Conservation (phyloP, 2,113 vertebrate genomes). For the Spea multiplicata region DNA sequence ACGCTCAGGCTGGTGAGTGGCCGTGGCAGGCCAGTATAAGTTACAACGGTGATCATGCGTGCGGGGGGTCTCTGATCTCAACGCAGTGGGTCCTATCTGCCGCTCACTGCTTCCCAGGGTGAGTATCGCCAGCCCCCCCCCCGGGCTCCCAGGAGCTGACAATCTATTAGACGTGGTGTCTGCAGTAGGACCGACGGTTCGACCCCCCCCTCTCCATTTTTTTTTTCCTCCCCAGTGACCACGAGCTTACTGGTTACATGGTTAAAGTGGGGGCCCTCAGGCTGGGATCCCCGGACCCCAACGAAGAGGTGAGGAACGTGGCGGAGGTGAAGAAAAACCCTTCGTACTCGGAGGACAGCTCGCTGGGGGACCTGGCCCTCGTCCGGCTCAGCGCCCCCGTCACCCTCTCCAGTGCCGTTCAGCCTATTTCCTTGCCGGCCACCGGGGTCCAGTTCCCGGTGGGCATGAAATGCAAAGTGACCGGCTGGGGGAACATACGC, state of each 20-base stretch:
- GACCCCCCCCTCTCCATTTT: neutral
- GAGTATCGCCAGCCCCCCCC: neutral
- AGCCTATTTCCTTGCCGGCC: slow-evolving; percentile 32
- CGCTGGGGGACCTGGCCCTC: slow-evolving; percentile 41
- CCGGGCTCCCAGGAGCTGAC: neutral
- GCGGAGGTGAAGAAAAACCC: neutral
- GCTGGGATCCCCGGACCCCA: neutral
- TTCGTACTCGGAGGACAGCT: neutral
- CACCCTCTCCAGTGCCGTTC: neutral
- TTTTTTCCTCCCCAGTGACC: neutral
- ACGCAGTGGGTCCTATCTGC: neutral
- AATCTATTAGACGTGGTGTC: neutral
- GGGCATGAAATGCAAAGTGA: slow-evolving; percentile 34
- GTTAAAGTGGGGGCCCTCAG: neutral
- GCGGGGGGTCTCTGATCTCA: slow-evolving; percentile 15
- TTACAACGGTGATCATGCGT: neutral
- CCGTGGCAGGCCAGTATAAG: slow-evolving; percentile 24
- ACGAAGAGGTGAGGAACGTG: neutral
- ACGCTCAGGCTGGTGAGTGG: neutral
- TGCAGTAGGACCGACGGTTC: neutral
- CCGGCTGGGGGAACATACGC: slow-evolving; percentile 45
- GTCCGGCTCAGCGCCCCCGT: slow-evolving; percentile 30
- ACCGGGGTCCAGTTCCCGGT: slow-evolving; percentile 17
- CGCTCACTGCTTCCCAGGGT: slow-evolving; percentile 22
- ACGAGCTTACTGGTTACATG: neutral